phyloP scores from a whole-genome alignment of 2,113 vertebrate species.

The Abramis brama region DNA sequence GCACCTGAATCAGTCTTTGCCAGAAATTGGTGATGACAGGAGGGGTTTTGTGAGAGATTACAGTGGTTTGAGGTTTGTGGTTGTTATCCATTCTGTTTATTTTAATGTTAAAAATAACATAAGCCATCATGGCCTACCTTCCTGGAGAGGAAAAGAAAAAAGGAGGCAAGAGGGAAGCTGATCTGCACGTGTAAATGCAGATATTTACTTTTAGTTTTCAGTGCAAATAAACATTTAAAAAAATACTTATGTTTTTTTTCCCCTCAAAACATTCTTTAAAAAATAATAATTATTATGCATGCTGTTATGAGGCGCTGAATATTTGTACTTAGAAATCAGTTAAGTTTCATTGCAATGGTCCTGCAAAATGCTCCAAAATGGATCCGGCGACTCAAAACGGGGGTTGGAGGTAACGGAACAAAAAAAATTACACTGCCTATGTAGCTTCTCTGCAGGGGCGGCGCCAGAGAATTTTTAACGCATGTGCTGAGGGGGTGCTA shows the following conservation, averaged over 20 bases:
- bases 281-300: too few species aligned
- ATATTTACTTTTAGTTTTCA: not conserved
- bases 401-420: too few species aligned
- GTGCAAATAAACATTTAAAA: conserved; percentile 1
- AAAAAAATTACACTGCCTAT: too few species aligned
- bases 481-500: too few species aligned
- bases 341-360: too few species aligned
- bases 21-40: not conserved
- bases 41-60: conserved; percentile 11
- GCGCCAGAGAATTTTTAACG: too few species aligned
- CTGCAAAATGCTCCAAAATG: too few species aligned
- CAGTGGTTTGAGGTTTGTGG: conserved; percentile 6
- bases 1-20: not conserved
- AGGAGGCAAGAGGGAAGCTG: not conserved
- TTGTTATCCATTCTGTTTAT: conserved; percentile 14
- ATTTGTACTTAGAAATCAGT: too few species aligned
- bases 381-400: too few species aligned
- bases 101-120: not conserved
- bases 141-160: not conserved
- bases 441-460: too few species aligned
- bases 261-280: too few species aligned
- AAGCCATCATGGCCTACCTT: not conserved
- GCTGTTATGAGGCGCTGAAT: too few species aligned
- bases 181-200: not conserved
- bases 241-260: not conserved